phyloP scores from a whole-genome alignment of 2,888 invertebrate species.

The Carabus problematicus region DNA sequence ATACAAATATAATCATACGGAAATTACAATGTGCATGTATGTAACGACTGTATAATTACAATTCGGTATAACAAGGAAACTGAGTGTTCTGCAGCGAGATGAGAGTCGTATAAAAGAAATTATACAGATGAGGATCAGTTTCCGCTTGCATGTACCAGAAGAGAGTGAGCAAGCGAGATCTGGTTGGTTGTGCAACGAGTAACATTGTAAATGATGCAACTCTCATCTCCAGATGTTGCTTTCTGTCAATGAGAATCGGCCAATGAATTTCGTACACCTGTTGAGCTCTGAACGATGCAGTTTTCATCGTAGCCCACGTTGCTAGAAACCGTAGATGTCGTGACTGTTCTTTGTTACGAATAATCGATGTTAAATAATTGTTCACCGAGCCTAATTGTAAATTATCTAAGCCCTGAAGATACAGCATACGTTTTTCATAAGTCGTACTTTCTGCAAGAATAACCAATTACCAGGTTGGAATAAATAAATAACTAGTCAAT shows the following conservation, averaged over 20 bases:
- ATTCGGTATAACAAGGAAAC: constrained; percentile 70
- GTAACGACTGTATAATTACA: constrained; percentile 62
- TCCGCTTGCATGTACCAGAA: constrained; percentile 72
- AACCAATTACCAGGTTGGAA: neutral
- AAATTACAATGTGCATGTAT: constrained; percentile 14
- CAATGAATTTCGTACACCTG: constrained; percentile 68
- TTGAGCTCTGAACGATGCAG: constrained; percentile 62
- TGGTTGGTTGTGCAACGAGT: constrained; percentile 69
- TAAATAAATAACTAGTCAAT: neutral
- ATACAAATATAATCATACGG: constrained; percentile 17
- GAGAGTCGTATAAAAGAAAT: constrained; percentile 75
- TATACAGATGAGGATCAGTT: constrained; percentile 68
- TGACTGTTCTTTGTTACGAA: constrained; percentile 57
- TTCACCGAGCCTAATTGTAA: constrained; percentile 66
- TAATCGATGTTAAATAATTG: constrained; percentile 61
- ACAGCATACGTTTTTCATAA: constrained; percentile 73
- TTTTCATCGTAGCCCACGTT: constrained; percentile 67
- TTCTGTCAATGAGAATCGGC: constrained; percentile 72
- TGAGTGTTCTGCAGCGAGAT: constrained; percentile 72
- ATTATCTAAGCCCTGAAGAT: constrained; percentile 75
- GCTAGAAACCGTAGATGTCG: constrained; percentile 73
- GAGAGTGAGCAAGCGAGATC: constrained; percentile 71
- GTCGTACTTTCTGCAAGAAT: constrained; percentile 65
- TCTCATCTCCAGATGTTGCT: constrained; percentile 71
- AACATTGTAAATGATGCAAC: constrained; percentile 71